phyloP scores from a whole-genome alignment of 64 coral and sea anemone species.

The Catalaphyllia jardinei region DNA sequence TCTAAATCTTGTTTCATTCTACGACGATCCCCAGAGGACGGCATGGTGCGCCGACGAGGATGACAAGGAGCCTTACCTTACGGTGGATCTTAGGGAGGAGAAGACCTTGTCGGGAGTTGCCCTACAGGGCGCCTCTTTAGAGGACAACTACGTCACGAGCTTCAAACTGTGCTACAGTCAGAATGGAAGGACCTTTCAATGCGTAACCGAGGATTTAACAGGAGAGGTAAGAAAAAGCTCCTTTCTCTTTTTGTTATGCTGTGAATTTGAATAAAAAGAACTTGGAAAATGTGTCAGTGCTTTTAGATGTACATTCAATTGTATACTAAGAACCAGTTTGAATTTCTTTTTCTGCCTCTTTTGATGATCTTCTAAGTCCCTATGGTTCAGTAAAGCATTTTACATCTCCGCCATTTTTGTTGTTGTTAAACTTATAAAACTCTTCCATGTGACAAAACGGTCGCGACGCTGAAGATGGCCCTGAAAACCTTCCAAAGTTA shows the following conservation, averaged over 20 bases:
- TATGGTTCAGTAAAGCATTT: too few relatives aligned
- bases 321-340: too few relatives aligned
- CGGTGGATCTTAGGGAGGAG: constrained; percentile 85
- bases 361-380: too few relatives aligned
- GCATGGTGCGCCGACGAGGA: constrained; percentile 95
- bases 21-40: constrained; percentile 82
- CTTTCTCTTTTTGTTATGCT: not conserved
- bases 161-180: constrained; percentile 94
- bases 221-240: constrained; percentile 62
- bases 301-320: too few relatives aligned
- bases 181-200: constrained; percentile 85
- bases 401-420: too few relatives aligned
- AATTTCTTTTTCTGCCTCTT: too few relatives aligned
- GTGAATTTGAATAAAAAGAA: not conserved
- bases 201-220: constrained; percentile 68
- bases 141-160: constrained; percentile 94
- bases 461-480: too few relatives aligned
- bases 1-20: constrained; percentile 91
- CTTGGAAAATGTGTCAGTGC: not conserved
- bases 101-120: constrained; percentile 93
- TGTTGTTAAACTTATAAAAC: too few relatives aligned
- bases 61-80: constrained; percentile 92
- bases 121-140: constrained; percentile 84
- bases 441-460: too few relatives aligned
- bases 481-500: not conserved